Percentiles rank a stretch among this genome's conserved stretches.
Conservation (phyloP, 64 coral and sea anemone genomes). For the Stichodactyla mertensii region DNA sequence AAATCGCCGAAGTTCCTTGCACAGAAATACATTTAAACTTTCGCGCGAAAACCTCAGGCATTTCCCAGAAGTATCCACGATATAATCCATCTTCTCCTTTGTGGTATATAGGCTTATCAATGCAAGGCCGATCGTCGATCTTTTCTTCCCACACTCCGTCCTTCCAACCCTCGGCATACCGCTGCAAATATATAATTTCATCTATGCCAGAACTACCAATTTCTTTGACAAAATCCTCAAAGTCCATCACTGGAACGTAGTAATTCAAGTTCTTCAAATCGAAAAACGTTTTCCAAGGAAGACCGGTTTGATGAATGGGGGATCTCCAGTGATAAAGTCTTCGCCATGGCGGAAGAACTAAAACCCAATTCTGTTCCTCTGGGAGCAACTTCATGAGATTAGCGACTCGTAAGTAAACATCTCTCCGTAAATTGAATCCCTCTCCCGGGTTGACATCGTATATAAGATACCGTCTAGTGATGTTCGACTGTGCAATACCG, state of each 20-base stretch:
- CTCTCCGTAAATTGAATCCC: constrained; percentile 92
- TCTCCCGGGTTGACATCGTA: constrained; percentile 98
- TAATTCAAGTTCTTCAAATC: constrained; percentile 88
- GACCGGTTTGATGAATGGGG: constrained; percentile 67
- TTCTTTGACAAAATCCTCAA: constrained; percentile 86
- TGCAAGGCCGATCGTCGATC: constrained; percentile 89
- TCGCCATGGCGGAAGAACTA: constrained; percentile 95
- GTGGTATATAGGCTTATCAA: constrained; percentile 63
- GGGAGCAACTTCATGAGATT: constrained; percentile 77
- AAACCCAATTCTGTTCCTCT: constrained; percentile 84
- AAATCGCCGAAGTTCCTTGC: constrained; percentile 76
- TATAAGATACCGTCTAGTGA: constrained; percentile 67
- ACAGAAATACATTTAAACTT: constrained; percentile 91
- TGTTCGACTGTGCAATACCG: constrained; percentile 32
- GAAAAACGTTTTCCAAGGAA: constrained; percentile 93
- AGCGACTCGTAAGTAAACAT: constrained; percentile 91
- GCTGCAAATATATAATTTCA: constrained; percentile 85
- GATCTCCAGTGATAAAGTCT: constrained; percentile 94
- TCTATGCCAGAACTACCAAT: constrained; percentile 77
- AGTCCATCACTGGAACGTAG: constrained; percentile 94
- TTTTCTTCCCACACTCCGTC: constrained; percentile 97
- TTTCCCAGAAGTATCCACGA: constrained; percentile 92
- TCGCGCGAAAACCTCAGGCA: constrained; percentile 61
- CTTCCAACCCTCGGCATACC: constrained; percentile 94
- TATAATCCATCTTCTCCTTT: constrained; percentile 65